Conservation (phyloP, 1,140 invertebrate genomes). For the Ooceraea biroi region DNA sequence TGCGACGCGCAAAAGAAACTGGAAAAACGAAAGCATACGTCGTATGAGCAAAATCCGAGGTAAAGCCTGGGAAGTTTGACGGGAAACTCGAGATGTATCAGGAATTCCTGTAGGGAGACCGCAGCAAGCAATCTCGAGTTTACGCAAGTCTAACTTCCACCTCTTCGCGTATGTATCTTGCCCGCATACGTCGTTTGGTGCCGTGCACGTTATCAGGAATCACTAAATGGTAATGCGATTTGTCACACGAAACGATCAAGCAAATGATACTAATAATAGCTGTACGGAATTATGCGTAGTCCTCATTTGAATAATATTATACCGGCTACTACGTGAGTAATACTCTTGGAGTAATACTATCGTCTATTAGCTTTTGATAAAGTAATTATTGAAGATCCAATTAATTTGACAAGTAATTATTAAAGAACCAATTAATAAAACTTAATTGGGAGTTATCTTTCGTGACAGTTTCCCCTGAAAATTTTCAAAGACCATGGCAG, state of each 20-base stretch:
- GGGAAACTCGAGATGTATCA: conserved; percentile 67
- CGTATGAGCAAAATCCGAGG: neutral
- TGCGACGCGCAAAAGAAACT: conserved; percentile 9
- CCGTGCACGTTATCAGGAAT: conserved; percentile 29
- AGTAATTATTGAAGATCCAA: neutral
- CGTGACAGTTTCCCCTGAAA: neutral
- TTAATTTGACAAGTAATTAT: conserved; percentile 12
- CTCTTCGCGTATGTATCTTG: conserved; percentile 42
- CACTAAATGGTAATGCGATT: conserved; percentile 38
- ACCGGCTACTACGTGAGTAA: neutral
- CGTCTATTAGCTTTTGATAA: neutral
- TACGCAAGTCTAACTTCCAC: conserved; percentile 70
- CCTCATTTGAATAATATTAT: neutral
- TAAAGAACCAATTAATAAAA: conserved; percentile 1
- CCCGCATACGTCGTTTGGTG: neutral
- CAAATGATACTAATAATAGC: neutral
- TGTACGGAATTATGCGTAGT: neutral
- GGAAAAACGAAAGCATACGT: conserved; percentile 5
- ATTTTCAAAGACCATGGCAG: neutral
- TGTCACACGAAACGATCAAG: neutral
- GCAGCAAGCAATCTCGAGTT: conserved; percentile 76
- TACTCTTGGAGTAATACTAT: neutral
- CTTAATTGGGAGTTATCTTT: conserved; percentile 15
- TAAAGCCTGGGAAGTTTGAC: conserved; percentile 63
- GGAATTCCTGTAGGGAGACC: conserved; percentile 67